Conservation (phyloP, 2,113 vertebrate species). For the Eulacestoma nigropectus region DNA sequence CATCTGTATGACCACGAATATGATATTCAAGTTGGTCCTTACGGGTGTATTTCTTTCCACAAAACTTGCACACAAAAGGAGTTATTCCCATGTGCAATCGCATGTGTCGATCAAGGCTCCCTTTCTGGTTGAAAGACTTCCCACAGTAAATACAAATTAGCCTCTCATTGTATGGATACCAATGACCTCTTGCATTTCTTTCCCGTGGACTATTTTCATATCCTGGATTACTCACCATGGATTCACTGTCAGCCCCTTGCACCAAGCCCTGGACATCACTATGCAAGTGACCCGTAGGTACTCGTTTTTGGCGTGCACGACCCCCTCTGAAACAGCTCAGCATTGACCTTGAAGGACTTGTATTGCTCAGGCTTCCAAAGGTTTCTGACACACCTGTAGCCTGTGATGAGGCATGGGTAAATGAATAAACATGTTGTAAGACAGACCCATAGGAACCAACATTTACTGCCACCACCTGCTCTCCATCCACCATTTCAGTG, state of each 20-base stretch:
- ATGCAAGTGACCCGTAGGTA: constrained; percentile 65
- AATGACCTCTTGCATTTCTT: constrained; percentile 86
- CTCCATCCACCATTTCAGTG: constrained; percentile 95
- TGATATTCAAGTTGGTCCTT: constrained; percentile 99
- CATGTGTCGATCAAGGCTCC: constrained; percentile 98
- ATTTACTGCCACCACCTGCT: constrained; percentile 92
- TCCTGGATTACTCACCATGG: constrained; percentile 68
- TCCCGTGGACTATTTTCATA: constrained; percentile 87
- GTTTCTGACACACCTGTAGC: constrained; percentile 70
- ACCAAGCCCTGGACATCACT: constrained; percentile 70
- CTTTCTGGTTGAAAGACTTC: constrained; percentile 99
- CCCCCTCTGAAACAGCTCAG: constrained; percentile 90
- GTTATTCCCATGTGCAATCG: constrained; percentile 98
- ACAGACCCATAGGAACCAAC: constrained; percentile 92
- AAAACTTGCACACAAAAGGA: constrained; percentile 97
- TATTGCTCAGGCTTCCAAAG: constrained; percentile 86
- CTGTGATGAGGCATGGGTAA: constrained; percentile 78
- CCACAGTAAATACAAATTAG: constrained; percentile 98
- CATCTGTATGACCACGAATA: constrained; percentile 97
- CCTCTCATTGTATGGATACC: constrained; percentile 94
- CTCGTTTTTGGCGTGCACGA: constrained; percentile 85
- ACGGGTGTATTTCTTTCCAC: constrained; percentile 97
- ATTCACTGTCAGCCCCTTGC: constrained; percentile 70
- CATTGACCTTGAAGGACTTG: constrained; percentile 90
- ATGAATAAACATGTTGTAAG: constrained; percentile 86